A percentile compares a stretch with the other conserved stretches of the same genome.
Evolutionary conservation across 2,888 invertebrate genomes (phyloP).

Genomic region (Mimumesa dahlbomi): DNA sequence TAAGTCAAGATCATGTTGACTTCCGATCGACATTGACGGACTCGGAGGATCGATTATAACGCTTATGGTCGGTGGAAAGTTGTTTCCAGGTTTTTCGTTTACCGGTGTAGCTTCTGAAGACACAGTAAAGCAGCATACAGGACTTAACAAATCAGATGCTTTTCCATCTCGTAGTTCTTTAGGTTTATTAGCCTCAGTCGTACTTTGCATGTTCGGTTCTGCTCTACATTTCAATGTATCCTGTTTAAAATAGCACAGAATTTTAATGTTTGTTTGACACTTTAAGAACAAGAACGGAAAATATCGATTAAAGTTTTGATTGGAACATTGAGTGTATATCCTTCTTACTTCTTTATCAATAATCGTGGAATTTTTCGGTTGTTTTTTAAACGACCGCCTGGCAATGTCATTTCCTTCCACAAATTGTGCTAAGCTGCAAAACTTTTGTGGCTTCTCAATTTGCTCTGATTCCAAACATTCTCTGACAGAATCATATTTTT

Average conservation of each 20-base stretch:
- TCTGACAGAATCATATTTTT: slow-evolving; percentile 83
- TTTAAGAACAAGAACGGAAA: no score
- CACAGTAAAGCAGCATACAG: slow-evolving; percentile 71
- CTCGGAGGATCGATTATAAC: slow-evolving; percentile 80
- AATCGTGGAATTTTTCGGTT: slow-evolving; percentile 16
- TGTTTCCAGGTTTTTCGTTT: slow-evolving; percentile 63
- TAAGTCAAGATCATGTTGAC: slow-evolving; percentile 66
- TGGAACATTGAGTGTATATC: no score
- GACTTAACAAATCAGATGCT: slow-evolving; percentile 65
- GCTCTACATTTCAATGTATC: slow-evolving; percentile 43
- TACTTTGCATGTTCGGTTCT: slow-evolving; percentile 25
- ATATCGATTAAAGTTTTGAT: no score
- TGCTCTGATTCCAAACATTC: slow-evolving; percentile 82
- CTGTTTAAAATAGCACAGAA: slow-evolving; percentile 17
- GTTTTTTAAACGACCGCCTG: slow-evolving; percentile 48
- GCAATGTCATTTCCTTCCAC: slow-evolving; percentile 90
- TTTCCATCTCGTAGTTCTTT: slow-evolving; percentile 44
- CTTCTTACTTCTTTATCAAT: slow-evolving; percentile 62
- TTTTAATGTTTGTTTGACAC: not conserved
- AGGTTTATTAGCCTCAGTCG: slow-evolving; percentile 7
- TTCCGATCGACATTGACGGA: slow-evolving; percentile 77
- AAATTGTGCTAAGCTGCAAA: slow-evolving; percentile 90
- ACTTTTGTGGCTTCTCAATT: slow-evolving; percentile 83
- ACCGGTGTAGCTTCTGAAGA: slow-evolving; percentile 63
- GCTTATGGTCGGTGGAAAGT: slow-evolving; percentile 77